Percentiles rank a stretch among this genome's conserved stretches.
These are phyloP conservation scores for Okapia johnstoni DNA, from an alignment of 2,113 vertebrate species.

Conservation along the genomic window DNA sequence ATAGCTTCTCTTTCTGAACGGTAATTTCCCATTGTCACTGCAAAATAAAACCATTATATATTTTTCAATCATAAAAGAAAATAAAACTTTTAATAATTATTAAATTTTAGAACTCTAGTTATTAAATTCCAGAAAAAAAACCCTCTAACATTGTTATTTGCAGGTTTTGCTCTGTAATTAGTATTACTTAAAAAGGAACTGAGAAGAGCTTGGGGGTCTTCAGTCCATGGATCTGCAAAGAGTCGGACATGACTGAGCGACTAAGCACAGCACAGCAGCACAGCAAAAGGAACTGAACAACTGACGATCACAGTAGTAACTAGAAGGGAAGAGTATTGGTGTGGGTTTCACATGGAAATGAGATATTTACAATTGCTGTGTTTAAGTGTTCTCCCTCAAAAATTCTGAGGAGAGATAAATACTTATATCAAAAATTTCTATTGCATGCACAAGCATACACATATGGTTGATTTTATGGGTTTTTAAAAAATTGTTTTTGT, in stretches of 20 bases:
- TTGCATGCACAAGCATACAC: background rate
- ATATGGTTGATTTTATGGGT: background rate
- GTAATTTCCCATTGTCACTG: conserved; percentile 6
- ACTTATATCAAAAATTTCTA: background rate
- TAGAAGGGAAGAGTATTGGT: background rate
- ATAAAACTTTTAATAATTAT: conserved; percentile 18
- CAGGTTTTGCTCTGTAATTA: background rate
- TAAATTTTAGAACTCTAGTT: background rate
- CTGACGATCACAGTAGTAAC: background rate
- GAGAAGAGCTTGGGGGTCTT: background rate
- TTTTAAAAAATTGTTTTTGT: background rate
- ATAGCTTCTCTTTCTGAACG: background rate
- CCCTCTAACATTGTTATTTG: background rate
- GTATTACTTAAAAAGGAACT: background rate
- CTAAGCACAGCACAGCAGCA: background rate
- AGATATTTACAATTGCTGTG: background rate
- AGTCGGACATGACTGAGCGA: fast-evolving
- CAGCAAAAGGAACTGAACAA: background rate
- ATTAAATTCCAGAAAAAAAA: background rate
- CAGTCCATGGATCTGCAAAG: background rate
- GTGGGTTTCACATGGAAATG: background rate
- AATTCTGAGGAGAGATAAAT: background rate
- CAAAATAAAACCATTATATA: conserved; percentile 35
- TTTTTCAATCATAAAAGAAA: conserved; percentile 28
- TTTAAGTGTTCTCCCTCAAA: background rate